These are phyloP conservation scores for Pandemis cinnamomeana DNA, from an alignment of 2,888 invertebrate genomes.

Conservation along the genomic window DNA sequence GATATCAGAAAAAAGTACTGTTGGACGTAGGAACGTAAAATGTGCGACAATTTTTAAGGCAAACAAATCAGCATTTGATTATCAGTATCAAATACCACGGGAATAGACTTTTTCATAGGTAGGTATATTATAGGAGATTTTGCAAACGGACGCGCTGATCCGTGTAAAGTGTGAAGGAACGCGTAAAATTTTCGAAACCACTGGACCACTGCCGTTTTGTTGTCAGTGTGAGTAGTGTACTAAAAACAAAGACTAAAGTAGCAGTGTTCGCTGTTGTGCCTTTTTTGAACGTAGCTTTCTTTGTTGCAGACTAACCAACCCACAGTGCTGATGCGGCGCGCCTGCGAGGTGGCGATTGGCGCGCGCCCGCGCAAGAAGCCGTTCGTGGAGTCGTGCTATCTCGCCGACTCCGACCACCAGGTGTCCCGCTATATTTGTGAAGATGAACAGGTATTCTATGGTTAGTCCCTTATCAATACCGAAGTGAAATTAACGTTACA, in stretches of 20 bases:
- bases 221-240: not conserved
- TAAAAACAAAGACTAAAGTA: not conserved
- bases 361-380: conserved; percentile 60
- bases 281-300: not conserved
- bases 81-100: not conserved
- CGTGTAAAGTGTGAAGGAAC: too few species aligned
- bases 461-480: not conserved
- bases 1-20: not conserved
- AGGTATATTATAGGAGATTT: too few species aligned
- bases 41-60: not conserved
- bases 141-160: too few species aligned
- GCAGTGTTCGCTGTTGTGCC: too few species aligned
- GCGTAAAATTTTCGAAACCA: too few species aligned
- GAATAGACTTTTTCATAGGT: not conserved
- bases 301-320: conserved; percentile 70
- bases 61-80: not conserved
- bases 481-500: too few species aligned
- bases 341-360: conserved; percentile 73
- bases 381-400: conserved; percentile 58
- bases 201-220: not conserved
- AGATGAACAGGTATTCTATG: conserved; percentile 70
- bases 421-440: conserved; percentile 61
- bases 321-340: conserved; percentile 70
- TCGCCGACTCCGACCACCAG: conserved; percentile 57
- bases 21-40: not conserved